These are phyloP conservation scores for Tauraco erythrolophus DNA, from an alignment of 2,113 vertebrate genomes.

Conservation along the genomic window DNA sequence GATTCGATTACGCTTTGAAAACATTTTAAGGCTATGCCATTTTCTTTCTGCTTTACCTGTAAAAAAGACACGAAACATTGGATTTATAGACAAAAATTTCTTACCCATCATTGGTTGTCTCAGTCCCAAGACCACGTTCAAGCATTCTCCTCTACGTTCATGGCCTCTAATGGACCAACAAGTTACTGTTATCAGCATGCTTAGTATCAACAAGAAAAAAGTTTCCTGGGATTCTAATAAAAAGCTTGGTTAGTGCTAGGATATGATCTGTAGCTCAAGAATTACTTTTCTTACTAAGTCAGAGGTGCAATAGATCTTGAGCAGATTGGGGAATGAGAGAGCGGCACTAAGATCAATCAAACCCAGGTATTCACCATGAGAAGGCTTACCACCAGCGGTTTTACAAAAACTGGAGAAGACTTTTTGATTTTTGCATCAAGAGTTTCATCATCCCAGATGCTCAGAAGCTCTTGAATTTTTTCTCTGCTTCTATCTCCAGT, in stretches of 20 bases:
- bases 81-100: not conserved
- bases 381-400: not conserved
- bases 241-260: not conserved
- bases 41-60: slow-evolving; percentile 96
- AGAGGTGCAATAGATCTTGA: not conserved
- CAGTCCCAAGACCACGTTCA: not conserved
- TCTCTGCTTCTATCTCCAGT: not conserved
- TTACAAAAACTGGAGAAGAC: not conserved
- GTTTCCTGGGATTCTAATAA: not conserved
- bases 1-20: slow-evolving; percentile 86
- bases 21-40: slow-evolving; percentile 89
- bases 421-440: not conserved
- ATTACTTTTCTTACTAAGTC: not conserved
- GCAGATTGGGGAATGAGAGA: not conserved
- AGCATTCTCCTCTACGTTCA: not conserved
- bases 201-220: not conserved
- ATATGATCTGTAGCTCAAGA: not conserved
- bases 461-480: not conserved
- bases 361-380: not conserved
- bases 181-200: not conserved
- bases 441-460: not conserved
- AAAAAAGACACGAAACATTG: not conserved
- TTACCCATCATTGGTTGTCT: not conserved
- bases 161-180: slow-evolving; percentile 46
- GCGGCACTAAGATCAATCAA: not conserved